Conservation (phyloP, 2,797 vertebrate species). For the Melanotaenia nigrans region DNA sequence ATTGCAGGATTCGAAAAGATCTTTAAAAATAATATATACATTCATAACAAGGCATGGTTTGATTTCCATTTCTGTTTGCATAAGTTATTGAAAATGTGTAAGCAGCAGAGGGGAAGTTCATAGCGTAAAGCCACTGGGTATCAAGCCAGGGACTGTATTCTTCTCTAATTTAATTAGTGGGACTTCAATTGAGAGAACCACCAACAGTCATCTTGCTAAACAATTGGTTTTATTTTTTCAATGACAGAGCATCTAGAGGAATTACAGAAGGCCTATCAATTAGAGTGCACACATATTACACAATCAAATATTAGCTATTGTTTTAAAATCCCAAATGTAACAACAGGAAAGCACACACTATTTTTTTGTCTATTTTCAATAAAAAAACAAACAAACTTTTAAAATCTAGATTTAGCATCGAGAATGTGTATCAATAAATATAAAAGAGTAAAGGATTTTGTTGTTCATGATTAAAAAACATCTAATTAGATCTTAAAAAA, state of each 20-base stretch:
- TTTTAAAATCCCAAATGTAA: not conserved
- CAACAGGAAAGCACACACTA: not conserved
- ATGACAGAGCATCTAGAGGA: constrained; percentile 11
- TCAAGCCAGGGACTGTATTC: constrained; percentile 19
- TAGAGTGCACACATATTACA: constrained; percentile 6
- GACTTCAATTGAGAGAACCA: constrained; percentile 35
- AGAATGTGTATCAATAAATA: not conserved
- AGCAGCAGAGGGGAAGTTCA: constrained; percentile 35
- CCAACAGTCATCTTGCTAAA: constrained; percentile 37
- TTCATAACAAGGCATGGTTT: constrained; percentile 41
- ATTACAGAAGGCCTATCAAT: constrained; percentile 22
- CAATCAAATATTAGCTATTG: constrained; percentile 1
- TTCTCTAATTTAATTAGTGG: constrained; percentile 57
- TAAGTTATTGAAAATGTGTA: constrained; percentile 55
- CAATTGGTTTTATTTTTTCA: constrained; percentile 39
- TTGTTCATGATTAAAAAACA: not conserved
- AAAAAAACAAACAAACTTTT: not conserved
- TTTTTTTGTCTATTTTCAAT: not conserved
- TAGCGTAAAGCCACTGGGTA: constrained; percentile 29
- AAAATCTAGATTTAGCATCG: not conserved
- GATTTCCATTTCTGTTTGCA: constrained; percentile 54
- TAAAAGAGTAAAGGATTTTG: not conserved
- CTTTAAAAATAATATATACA: constrained; percentile 43
- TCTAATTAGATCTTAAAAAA: constrained; percentile 1
- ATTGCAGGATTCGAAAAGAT: constrained; percentile 48